Percentiles rank a stretch among this genome's conserved stretches.
Evolutionary conservation across 2,888 invertebrate species (phyloP).

Genomic region (Acleris sparsana): DNA sequence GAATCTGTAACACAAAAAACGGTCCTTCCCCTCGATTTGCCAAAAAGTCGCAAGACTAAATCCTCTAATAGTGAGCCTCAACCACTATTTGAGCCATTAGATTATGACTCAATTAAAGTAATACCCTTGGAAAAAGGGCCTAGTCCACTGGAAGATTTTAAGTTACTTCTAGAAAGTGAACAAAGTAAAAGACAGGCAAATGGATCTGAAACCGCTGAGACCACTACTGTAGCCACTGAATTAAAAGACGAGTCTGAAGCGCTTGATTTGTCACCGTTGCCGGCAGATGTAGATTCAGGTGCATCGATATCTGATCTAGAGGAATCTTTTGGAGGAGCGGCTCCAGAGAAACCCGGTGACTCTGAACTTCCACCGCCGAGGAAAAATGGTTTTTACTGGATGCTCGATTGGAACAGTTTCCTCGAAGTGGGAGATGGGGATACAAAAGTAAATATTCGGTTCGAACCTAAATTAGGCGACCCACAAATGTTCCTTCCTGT

Average conservation of each 20-base stretch:
- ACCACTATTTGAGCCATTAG: conserved; percentile 67
- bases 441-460: conserved; percentile 89
- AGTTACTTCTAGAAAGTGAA: conserved; percentile 52
- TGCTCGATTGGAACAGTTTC: conserved; percentile 94
- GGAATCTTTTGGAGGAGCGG: conserved; percentile 90
- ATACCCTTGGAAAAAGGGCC: conserved; percentile 71
- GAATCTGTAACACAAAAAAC: conserved; percentile 65
- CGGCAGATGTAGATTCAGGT: conserved; percentile 75
- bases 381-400: conserved; percentile 92
- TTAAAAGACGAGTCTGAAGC: conserved; percentile 45
- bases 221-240: conserved; percentile 42
- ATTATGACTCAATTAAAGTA: conserved; percentile 73
- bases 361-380: conserved; percentile 86
- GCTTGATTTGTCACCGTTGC: conserved; percentile 61
- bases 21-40: conserved; percentile 67
- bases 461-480: conserved; percentile 92
- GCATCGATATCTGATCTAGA: conserved; percentile 87
- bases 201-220: conserved; percentile 44
- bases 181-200: conserved; percentile 68
- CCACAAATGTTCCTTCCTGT: conserved; percentile 90
- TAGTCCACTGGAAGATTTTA: conserved; percentile 62
- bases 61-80: conserved; percentile 45
- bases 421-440: conserved; percentile 91
- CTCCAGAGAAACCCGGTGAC: conserved; percentile 82
- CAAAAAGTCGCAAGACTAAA: conserved; percentile 61